Percentiles rank a stretch among this genome's conserved stretches.
Evolutionary conservation across 2,888 invertebrate species (phyloP).

Genomic region (Cataglyphis cursor): DNA sequence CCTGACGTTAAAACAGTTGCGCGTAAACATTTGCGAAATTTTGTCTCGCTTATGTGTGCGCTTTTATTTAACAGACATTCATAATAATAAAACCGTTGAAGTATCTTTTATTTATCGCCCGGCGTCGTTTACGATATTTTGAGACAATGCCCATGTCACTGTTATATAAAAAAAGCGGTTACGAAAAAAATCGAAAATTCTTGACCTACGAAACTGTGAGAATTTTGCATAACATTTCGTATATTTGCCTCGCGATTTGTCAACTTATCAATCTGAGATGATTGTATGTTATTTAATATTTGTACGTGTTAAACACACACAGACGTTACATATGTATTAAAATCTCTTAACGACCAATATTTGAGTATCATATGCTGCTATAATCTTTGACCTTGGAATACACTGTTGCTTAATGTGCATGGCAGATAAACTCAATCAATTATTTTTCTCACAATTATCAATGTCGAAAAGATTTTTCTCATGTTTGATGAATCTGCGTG

Average conservation of each 20-base stretch:
- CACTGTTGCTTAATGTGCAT: background rate
- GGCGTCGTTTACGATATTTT: background rate
- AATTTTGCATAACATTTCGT: slow-evolving; percentile 23
- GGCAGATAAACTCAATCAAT: slow-evolving; percentile 9
- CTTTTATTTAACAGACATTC: slow-evolving; percentile 64
- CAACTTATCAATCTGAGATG: background rate
- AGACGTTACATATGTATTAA: background rate
- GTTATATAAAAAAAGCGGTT: slow-evolving; percentile 38
- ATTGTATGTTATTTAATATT: slow-evolving; percentile 11
- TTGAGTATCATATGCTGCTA: background rate
- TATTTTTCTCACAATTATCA: slow-evolving; percentile 12
- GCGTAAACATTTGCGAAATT: slow-evolving; percentile 67
- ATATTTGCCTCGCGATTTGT: background rate
- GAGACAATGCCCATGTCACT: slow-evolving; percentile 9
- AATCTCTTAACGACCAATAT: slow-evolving; percentile 12
- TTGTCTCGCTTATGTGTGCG: slow-evolving; percentile 57
- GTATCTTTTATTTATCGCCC: slow-evolving; percentile 52
- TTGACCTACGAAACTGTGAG: slow-evolving; percentile 9
- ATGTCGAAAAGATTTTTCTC: background rate
- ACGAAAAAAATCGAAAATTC: background rate
- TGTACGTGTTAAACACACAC: slow-evolving; percentile 2
- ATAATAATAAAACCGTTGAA: slow-evolving; percentile 40
- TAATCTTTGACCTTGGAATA: slow-evolving; percentile 13
- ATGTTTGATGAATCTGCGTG: background rate
- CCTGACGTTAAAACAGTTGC: slow-evolving; percentile 44